Evolutionary conservation across 2,113 vertebrate genomes (phyloP).

Genomic region (Potamarius usumacintae): DNA sequence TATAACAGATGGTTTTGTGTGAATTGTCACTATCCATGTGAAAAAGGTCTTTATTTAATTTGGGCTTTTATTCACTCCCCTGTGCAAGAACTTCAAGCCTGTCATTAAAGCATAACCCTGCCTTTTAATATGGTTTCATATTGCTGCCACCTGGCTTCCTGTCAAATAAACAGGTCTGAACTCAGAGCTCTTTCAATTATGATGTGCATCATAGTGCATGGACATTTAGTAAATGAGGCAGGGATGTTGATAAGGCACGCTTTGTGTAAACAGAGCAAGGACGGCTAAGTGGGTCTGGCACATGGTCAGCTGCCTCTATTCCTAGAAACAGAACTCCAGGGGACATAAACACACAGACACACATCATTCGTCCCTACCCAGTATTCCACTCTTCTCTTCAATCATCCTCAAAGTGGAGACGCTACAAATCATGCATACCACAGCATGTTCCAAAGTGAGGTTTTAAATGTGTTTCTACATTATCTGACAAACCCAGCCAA

Average conservation of each 20-base stretch:
- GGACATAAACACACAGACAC: constrained; percentile 33
- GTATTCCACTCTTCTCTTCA: background rate
- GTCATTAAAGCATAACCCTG: constrained; percentile 31
- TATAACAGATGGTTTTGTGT: constrained; percentile 22
- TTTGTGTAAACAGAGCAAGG: constrained; percentile 33
- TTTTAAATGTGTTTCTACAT: constrained; percentile 47
- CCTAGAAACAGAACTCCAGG: constrained; percentile 31
- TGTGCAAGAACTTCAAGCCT: constrained; percentile 28
- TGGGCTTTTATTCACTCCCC: constrained; percentile 31
- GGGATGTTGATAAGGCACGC: constrained; percentile 32
- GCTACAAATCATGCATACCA: constrained; percentile 26
- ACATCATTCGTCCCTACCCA: constrained; percentile 10
- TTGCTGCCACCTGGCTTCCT: constrained; percentile 55
- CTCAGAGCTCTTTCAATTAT: constrained; percentile 39
- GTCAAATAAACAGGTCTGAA: constrained; percentile 61
- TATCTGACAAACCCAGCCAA: constrained; percentile 64
- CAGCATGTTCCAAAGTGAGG: constrained; percentile 52
- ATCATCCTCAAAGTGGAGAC: constrained; percentile 3
- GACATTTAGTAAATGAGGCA: constrained; percentile 60
- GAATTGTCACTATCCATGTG: constrained; percentile 15
- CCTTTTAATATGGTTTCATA: constrained; percentile 51
- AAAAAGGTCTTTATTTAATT: constrained; percentile 35
- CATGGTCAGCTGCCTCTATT: constrained; percentile 2
- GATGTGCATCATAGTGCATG: constrained; percentile 55
- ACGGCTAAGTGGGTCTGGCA: constrained; percentile 15